These are phyloP conservation scores for Lineus longissimus DNA, from an alignment of 1,140 invertebrate species.

Conservation along the genomic window DNA sequence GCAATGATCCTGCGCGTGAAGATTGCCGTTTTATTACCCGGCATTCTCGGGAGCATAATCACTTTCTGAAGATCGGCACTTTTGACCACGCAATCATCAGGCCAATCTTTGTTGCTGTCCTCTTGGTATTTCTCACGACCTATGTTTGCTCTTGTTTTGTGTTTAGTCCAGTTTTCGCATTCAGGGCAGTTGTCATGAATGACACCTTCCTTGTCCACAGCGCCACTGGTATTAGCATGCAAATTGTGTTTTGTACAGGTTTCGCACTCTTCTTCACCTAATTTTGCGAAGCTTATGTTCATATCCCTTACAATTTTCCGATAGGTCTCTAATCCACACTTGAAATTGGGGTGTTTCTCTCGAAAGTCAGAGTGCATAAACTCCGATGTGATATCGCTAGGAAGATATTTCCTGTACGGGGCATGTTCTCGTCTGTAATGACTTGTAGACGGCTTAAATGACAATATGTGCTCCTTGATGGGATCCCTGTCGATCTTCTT, in stretches of 20 bases:
- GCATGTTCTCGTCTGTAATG: slow-evolving; percentile 12
- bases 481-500: not conserved
- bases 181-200: not conserved
- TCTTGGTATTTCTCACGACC: not conserved
- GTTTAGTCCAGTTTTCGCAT: not conserved
- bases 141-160: not conserved
- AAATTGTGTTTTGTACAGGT: not conserved
- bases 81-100: not conserved
- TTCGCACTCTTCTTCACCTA: slow-evolving; percentile 11
- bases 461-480: not conserved
- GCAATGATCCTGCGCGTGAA: slow-evolving; percentile 9
- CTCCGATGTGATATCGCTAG: not conserved
- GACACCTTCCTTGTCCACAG: too few relatives aligned
- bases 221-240: not conserved
- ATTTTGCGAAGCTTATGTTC: slow-evolving; percentile 11
- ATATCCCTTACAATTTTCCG: not conserved
- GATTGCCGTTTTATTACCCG: slow-evolving; percentile 5
- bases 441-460: not conserved
- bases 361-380: not conserved
- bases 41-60: slow-evolving; percentile 12
- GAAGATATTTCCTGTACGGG: slow-evolving; percentile 1
- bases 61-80: slow-evolving; percentile 12
- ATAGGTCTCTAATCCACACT: not conserved
- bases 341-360: not conserved
- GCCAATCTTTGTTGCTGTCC: not conserved